A percentile compares a stretch with the other conserved stretches of the same genome.
phyloP scores from a whole-genome alignment of 2,113 vertebrate genomes.

The Petrocephalus zakoni region DNA sequence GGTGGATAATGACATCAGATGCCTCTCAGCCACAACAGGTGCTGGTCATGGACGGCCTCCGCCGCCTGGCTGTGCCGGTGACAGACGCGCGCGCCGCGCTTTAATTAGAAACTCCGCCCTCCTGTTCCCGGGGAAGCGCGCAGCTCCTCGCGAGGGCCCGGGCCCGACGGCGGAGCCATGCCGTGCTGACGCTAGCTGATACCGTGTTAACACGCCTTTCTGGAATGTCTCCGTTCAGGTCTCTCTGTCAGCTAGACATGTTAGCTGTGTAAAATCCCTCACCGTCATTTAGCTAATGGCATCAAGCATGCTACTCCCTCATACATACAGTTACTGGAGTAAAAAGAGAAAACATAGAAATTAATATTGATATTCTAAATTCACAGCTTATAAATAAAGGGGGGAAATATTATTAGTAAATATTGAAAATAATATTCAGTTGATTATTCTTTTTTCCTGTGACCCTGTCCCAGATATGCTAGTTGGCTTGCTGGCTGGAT shows the following conservation, averaged over 20 bases:
- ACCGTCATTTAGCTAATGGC: background rate
- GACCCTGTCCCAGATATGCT: background rate
- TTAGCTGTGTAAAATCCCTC: background rate
- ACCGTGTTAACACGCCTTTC: background rate
- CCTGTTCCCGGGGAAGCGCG: constrained; percentile 77
- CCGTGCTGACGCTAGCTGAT: background rate
- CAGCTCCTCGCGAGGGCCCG: constrained; percentile 52
- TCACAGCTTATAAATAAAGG: background rate
- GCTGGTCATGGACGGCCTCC: constrained; percentile 92
- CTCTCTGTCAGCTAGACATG: background rate
- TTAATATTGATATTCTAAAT: background rate
- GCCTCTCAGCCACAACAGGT: constrained; percentile 99
- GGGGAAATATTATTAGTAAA: background rate
- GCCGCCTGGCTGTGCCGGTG: constrained; percentile 97
- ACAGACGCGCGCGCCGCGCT: constrained; percentile 96
- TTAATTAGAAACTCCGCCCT: constrained; percentile 96
- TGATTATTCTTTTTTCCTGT: background rate
- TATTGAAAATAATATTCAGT: background rate
- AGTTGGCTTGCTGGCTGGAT: background rate
- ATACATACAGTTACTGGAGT: background rate
- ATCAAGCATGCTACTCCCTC: background rate
- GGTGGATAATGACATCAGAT: constrained; percentile 99
- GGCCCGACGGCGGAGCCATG: background rate
- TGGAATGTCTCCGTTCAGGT: background rate
- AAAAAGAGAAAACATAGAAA: background rate